phyloP scores from a whole-genome alignment of 2,797 vertebrate genomes.

The Molossus alvarezi region DNA sequence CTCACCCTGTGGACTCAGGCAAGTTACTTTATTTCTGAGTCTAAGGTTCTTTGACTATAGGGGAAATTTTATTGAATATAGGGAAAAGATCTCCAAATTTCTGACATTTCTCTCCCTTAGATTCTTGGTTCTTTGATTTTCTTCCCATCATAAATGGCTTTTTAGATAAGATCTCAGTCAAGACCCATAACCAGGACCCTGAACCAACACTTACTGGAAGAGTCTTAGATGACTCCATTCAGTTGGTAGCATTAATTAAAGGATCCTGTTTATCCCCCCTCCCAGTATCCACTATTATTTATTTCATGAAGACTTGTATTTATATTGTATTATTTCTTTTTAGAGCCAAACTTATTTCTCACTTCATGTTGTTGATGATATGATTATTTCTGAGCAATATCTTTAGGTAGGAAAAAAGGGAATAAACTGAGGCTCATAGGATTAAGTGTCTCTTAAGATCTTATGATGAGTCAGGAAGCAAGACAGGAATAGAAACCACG shows the following conservation, averaged over 20 bases:
- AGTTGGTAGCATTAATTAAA: neutral
- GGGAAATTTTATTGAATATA: neutral
- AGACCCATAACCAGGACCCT: neutral
- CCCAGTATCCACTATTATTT: neutral
- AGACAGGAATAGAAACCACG: constrained; percentile 80
- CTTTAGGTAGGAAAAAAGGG: neutral
- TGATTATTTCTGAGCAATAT: constrained; percentile 45
- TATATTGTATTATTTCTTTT: neutral
- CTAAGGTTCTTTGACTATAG: neutral
- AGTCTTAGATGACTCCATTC: neutral
- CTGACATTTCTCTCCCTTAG: neutral
- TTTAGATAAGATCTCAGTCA: neutral
- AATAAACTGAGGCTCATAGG: constrained; percentile 71
- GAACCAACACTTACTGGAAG: neutral
- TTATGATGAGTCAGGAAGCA: constrained; percentile 73
- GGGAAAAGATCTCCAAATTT: neutral
- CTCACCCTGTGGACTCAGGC: neutral
- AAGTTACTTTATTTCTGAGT: neutral
- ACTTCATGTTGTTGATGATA: neutral
- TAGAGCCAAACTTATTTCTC: neutral
- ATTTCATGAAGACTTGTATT: neutral
- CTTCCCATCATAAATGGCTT: neutral
- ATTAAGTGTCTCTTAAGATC: constrained; percentile 31
- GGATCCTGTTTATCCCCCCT: neutral
- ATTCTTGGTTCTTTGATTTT: neutral